Evolutionary conservation across 2,797 vertebrate genomes (phyloP).

Genomic region (Periparus ater): DNA sequence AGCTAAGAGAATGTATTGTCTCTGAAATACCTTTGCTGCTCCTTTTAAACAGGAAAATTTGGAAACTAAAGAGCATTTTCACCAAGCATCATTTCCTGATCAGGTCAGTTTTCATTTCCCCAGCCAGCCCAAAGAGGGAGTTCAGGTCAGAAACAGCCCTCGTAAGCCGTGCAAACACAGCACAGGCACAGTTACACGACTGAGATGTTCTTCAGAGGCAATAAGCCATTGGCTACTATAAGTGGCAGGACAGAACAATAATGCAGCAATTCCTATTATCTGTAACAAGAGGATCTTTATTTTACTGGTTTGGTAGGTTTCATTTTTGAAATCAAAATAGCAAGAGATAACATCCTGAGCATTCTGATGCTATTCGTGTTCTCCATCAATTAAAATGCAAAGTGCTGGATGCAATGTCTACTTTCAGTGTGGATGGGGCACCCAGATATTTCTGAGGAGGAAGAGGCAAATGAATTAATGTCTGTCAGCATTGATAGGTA

Average conservation of each 20-base stretch:
- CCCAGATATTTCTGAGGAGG: background rate
- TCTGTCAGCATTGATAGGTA: background rate
- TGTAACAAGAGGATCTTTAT: background rate
- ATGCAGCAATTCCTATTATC: background rate
- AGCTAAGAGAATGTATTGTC: background rate
- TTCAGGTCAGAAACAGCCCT: background rate
- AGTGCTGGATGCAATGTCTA: background rate
- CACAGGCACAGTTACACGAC: background rate
- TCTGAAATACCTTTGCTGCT: background rate
- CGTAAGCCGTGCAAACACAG: background rate
- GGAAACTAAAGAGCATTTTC: background rate
- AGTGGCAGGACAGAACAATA: background rate
- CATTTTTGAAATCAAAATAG: background rate
- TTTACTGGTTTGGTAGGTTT: background rate
- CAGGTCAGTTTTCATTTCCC: background rate
- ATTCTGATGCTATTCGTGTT: fast-evolving
- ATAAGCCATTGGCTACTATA: background rate
- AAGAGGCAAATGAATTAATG: background rate
- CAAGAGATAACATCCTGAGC: background rate
- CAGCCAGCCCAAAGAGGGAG: background rate
- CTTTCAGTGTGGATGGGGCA: background rate
- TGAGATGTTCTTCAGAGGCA: background rate
- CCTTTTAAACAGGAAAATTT: background rate
- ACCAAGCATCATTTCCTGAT: background rate
- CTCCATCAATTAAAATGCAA: background rate